phyloP scores from a whole-genome alignment of 1,140 invertebrate species.

The Aricia agestis region DNA sequence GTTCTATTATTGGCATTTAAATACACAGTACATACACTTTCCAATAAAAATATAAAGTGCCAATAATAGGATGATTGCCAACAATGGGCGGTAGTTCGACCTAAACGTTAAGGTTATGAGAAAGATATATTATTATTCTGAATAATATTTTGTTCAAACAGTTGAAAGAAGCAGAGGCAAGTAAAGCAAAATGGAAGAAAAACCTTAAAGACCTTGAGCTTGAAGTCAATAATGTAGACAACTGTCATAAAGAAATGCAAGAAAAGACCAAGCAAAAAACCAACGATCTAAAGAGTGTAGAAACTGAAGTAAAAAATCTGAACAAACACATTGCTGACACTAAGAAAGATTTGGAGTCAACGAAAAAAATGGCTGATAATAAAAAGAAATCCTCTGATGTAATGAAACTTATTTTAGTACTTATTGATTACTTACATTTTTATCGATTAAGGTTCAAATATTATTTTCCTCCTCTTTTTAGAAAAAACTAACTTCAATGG shows the following conservation, averaged over 20 bases:
- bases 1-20: too few relatives aligned
- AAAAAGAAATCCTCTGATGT: conserved; percentile 52
- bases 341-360: conserved; percentile 41
- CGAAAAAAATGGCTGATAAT: conserved; percentile 35
- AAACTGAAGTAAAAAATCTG: conserved; percentile 46
- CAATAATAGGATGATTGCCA: too few relatives aligned
- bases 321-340: conserved; percentile 46
- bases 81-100: too few relatives aligned
- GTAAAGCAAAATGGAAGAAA: conserved; percentile 53
- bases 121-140: not conserved
- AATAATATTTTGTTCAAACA: conserved; percentile 30
- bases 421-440: conserved; percentile 4
- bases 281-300: conserved; percentile 51
- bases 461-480: conserved; percentile 24
- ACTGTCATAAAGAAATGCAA: conserved; percentile 50
- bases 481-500: conserved; percentile 40
- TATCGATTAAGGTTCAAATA: conserved; percentile 5
- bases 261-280: conserved; percentile 51
- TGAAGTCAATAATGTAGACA: conserved; percentile 45
- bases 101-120: too few relatives aligned
- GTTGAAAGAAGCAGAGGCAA: conserved; percentile 51
- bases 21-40: too few relatives aligned
- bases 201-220: conserved; percentile 59
- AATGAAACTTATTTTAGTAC: conserved; percentile 29
- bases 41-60: too few relatives aligned